Evolutionary conservation across 2,113 vertebrate genomes (phyloP).

Genomic region (Cricetomys ansorgei): DNA sequence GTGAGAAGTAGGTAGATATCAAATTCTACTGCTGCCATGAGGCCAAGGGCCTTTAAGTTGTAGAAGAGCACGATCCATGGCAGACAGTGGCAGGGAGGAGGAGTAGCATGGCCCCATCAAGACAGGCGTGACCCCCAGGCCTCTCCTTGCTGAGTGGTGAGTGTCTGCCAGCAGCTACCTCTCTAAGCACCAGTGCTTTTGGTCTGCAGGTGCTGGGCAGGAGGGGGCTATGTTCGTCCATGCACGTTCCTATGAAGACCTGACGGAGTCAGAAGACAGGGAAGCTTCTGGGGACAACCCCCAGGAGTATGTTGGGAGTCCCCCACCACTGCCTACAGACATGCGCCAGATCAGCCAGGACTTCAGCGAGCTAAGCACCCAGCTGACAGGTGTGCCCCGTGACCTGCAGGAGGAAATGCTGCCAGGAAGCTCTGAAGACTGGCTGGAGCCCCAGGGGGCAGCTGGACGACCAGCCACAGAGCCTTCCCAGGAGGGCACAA

Average conservation of each 20-base stretch:
- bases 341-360: conserved; percentile 89
- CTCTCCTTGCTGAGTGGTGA: neutral
- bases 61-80: neutral
- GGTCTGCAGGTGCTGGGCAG: conserved; percentile 92
- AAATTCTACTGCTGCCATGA: neutral
- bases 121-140: neutral
- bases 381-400: conserved; percentile 86
- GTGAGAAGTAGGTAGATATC: neutral
- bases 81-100: neutral
- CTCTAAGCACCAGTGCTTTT: conserved; percentile 65
- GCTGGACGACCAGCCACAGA: conserved; percentile 66
- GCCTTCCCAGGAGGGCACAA: conserved; percentile 59
- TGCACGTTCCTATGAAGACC: conserved; percentile 95
- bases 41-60: neutral
- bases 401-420: conserved; percentile 88
- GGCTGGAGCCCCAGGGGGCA: conserved; percentile 64
- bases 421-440: conserved; percentile 83
- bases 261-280: conserved; percentile 88
- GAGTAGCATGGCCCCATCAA: neutral
- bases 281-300: conserved; percentile 8
- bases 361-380: conserved; percentile 88
- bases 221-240: conserved; percentile 96
- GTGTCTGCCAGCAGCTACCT: neutral
- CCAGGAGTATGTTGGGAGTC: conserved; percentile 72
- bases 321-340: conserved; percentile 65